Evolutionary conservation across 2,888 invertebrate species (phyloP), one percentile per base, ranked within the genome.

Genomic region (Phoenoteleia sp.): DNA sequence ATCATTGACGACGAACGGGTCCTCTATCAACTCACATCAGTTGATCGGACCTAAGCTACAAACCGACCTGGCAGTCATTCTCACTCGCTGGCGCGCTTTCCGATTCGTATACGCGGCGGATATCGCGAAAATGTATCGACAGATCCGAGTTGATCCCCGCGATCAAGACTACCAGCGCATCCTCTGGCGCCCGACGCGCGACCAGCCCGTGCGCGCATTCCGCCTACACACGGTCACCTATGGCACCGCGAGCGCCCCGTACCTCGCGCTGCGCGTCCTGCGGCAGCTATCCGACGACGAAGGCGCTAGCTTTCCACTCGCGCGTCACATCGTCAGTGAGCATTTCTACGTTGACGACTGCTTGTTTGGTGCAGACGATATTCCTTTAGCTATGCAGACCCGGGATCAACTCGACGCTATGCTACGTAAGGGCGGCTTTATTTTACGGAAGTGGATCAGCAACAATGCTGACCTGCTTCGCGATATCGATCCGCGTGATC

Each of bases 321-420:
- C 62, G 0, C n/a, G 9, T 3, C 23, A 39, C 2, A 19, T 62
- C 2, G 3, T 42, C 0, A 0, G 58, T 15, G 11, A 27, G 9
- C 19, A 27, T 6, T 27, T 58, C 4, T 76, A 76, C 11, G 49
- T 76, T 0, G 71, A 79, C 36, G 71, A 64, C 27, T 64, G 39
- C 33, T 52, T 77, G 7, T 52, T 77, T 9, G 64, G 52, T 5
- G 36, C 45, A 9, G 54, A 79, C 23, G 27, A 69, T 19, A 29
- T 33, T 0, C 19, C 21, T 4, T 3, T 17, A 3, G 21, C 21
- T 3, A 9, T 6, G 5, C 27, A 25, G 19, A n/a, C 19, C 2
- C 29, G 58, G 5, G 33, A 29, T 3, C 19, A 45, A 17, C 1
- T 27, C 2, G n/a, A 25, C 6, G 29, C 29, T 5, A 1, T 54